Evolutionary conservation across 2,113 vertebrate genomes (phyloP).

Genomic region (Tylochromis polylepis): DNA sequence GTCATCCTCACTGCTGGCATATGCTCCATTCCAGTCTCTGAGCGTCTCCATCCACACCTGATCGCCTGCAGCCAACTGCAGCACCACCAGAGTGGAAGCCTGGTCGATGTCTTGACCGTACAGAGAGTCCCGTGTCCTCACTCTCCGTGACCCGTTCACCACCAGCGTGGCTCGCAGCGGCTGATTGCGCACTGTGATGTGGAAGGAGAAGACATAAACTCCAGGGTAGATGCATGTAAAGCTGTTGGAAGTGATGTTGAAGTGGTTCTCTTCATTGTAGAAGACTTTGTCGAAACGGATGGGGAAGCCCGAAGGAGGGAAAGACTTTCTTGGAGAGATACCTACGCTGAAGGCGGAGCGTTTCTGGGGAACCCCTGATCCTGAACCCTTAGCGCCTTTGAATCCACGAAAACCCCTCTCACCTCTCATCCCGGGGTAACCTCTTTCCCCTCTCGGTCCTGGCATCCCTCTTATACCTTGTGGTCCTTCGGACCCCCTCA

Average conservation of each 20-base stretch:
- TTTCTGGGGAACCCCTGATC: conserved; percentile 45
- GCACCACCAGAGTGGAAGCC: conserved; percentile 84
- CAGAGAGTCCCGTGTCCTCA: conserved; percentile 87
- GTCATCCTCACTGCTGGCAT: conserved; percentile 89
- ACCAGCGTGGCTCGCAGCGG: conserved; percentile 85
- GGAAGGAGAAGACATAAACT: conserved; percentile 90
- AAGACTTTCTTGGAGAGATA: conserved; percentile 84
- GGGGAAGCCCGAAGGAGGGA: conserved; percentile 84
- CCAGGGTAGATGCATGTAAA: conserved; percentile 88
- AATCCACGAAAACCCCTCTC: conserved; percentile 78
- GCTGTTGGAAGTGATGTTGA: conserved; percentile 79
- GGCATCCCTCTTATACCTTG: conserved; percentile 76
- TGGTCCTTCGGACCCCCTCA: conserved; percentile 70
- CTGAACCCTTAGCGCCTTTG: conserved; percentile 80
- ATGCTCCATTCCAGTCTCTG: conserved; percentile 91
- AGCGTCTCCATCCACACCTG: conserved; percentile 93
- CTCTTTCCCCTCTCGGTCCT: conserved; percentile 84
- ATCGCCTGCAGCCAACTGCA: conserved; percentile 81
- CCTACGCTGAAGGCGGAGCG: conserved; percentile 90
- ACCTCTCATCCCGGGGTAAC: conserved; percentile 83
- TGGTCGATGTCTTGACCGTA: conserved; percentile 93
- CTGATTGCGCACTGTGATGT: conserved; percentile 87
- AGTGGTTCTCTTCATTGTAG: conserved; percentile 85
- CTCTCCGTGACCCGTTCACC: conserved; percentile 78
- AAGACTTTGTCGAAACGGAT: conserved; percentile 89